Evolutionary conservation across 1,140 invertebrate species (phyloP), one percentile per base, ranked within the genome.

Genomic region (Papilio glaucus): DNA sequence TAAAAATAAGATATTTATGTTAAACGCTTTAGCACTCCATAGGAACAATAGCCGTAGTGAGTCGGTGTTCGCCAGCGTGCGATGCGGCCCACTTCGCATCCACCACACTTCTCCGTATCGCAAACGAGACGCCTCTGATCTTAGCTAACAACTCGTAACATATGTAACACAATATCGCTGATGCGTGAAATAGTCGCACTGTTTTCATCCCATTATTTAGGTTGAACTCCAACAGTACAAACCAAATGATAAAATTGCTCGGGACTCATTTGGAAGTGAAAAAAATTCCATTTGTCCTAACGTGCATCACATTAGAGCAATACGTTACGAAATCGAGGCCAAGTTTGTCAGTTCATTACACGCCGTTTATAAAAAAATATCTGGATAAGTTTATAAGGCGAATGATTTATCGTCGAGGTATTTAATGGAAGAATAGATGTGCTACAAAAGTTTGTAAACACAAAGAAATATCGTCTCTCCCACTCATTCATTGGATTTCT

Each of bases 91-190:
- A 77, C 21, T 73, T 73, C 79, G 77, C 74, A 67, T 71, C 67
- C 45, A 68, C 69, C 72, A 72, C 73, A 74, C 74, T 83, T 84
- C 77, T 76, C 77, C 18, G 79, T 72, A 65, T 57, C 78, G 63
- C 73, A 42, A 73, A 63, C 10, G 39, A 71, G 68, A 74, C 45
- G 68, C 24, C 37, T 69, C 65, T 63, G 70, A 75, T 82, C 77
- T 84, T 75, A 85, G 83, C 78, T 83, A 87, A 85, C 80, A 76
- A 60, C 77, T 84, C 77, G 80, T 84, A 86, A 89, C 77, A 81
- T 73, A 77, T 82, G 86, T 87, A 86, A 87, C 79, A 77, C 42
- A 80, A 84, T 77, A 74, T 70, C 77, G 49, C 41, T 69, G 41
- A 69, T 49, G 42, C 73, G 60, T 42, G 60, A 42, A 45, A 63